Base-by-base conservation (phyloP, 2,888 invertebrate genomes). In the Lepetodrilus schrolli region DNA sequence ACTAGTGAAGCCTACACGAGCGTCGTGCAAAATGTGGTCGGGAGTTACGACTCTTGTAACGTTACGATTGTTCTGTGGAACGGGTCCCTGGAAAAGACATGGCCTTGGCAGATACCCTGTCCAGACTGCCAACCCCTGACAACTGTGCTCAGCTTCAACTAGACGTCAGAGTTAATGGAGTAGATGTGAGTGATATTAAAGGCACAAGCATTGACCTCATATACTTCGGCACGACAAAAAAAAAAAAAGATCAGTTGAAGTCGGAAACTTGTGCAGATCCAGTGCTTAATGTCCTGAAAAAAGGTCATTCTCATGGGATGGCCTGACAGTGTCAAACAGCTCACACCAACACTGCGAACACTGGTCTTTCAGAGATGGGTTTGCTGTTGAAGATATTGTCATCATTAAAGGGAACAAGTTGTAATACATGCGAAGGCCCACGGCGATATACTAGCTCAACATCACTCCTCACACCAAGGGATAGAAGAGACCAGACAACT, bases 61-160 rank as follows among this genome's bases (percentile, higher is more conserved):
- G n/a, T n/a, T n/a, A n/a, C n/a, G n/a, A n/a, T n/a, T n/a, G n/a
- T n/a, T n/a, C n/a, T n/a, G n/a, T n/a, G n/a, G n/a, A n/a, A n/a
- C n/a, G n/a, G n/a, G n/a, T n/a, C n/a, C 78, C 77, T 37, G 78
- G 78, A 0, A 74, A 58, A 4, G 71, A 76, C 8, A 74, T 78
- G 74, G 49, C 49, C 13, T 13, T 79, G 8, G 74, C 78, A 21
- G 78, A 80, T 68, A 69, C 69, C 4, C 49, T 81, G 17, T 74
- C 76, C 3, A 38, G 72, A 65, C 36, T 78, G n/a, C 76, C 78
- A 0, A 76, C 69, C 17, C 49, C 72, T n/a, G 30, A 23, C 17
- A 58, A 75, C 17, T 43, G 13, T 5, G 65, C 36, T 5, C 20
- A 43, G n/a, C 50, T 72, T 4, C 51, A 49, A 1, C 48, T 80